These are phyloP conservation scores for Lysandra coridon DNA, from an alignment of 2,888 invertebrate species.

Conservation along the genomic window DNA sequence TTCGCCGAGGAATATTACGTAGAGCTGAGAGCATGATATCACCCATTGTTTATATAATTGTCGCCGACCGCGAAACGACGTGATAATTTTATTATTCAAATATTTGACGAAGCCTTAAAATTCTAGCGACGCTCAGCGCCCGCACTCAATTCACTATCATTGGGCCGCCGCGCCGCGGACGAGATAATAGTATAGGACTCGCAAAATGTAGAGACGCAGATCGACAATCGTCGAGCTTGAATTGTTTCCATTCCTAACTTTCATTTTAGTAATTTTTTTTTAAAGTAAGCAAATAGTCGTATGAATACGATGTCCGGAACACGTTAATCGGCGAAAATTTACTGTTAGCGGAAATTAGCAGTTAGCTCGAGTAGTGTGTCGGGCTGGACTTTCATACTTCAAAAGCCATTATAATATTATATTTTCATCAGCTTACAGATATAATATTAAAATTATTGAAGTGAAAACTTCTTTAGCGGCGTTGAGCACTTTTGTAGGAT, in stretches of 20 bases:
- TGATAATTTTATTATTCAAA: constrained; percentile 23
- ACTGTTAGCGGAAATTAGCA: background rate
- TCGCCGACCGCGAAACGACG: constrained; percentile 20
- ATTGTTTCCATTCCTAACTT: no score
- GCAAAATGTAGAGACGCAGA: background rate
- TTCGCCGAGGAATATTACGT: background rate
- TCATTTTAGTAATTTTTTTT: background rate
- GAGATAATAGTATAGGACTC: background rate
- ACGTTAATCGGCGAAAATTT: background rate
- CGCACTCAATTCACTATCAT: background rate
- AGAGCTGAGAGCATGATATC: constrained; percentile 16
- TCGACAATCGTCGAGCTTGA: background rate
- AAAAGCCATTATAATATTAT: background rate
- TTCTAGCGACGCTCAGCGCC: background rate
- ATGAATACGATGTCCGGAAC: background rate
- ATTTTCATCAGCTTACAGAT: background rate
- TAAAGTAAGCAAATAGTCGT: background rate
- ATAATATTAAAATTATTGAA: no score
- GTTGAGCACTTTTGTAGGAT: no score
- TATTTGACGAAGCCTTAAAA: constrained; percentile 17
- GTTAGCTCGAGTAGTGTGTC: background rate
- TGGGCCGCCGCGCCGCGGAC: no score
- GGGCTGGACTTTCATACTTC: background rate
- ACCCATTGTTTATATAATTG: constrained; percentile 26
- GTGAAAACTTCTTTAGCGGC: no score